These are phyloP conservation scores for Pherbina coryleti DNA, from an alignment of 2,888 invertebrate genomes.

Conservation along the genomic window DNA sequence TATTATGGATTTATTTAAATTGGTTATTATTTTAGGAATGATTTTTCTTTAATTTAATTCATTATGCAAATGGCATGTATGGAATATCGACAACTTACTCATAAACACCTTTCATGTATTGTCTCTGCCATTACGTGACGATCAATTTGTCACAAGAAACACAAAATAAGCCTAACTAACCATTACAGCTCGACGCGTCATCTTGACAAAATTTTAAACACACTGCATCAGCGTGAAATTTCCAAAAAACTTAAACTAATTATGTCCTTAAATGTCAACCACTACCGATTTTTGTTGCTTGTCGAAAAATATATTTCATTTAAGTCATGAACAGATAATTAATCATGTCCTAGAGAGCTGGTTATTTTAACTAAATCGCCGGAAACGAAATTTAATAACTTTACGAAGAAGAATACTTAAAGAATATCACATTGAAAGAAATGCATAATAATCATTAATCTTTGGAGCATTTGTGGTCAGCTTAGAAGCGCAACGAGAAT, in stretches of 20 bases:
- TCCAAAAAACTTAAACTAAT: not conserved
- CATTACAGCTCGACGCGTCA: not conserved
- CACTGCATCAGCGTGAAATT: slow-evolving; percentile 29
- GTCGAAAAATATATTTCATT: not conserved
- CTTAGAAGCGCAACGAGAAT: too few species aligned
- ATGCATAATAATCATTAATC: too few species aligned
- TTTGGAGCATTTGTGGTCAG: too few species aligned
- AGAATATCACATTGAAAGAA: too few species aligned
- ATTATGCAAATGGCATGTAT: too few species aligned
- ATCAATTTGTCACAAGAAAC: not conserved
- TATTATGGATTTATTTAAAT: not conserved
- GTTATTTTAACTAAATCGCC: not conserved
- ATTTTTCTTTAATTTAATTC: too few species aligned
- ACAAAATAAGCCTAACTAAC: not conserved
- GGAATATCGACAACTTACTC: too few species aligned
- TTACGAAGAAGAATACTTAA: too few species aligned
- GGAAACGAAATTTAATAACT: too few species aligned
- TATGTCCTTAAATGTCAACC: not conserved
- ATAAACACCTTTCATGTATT: too few species aligned
- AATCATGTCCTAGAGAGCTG: not conserved
- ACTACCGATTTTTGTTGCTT: not conserved
- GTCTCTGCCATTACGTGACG: not conserved
- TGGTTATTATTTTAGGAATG: too few species aligned
- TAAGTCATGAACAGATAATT: slow-evolving; percentile 17
- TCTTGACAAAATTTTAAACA: not conserved